Evolutionary conservation across 2,888 invertebrate genomes (phyloP).

Genomic region (Pammene aurita): DNA sequence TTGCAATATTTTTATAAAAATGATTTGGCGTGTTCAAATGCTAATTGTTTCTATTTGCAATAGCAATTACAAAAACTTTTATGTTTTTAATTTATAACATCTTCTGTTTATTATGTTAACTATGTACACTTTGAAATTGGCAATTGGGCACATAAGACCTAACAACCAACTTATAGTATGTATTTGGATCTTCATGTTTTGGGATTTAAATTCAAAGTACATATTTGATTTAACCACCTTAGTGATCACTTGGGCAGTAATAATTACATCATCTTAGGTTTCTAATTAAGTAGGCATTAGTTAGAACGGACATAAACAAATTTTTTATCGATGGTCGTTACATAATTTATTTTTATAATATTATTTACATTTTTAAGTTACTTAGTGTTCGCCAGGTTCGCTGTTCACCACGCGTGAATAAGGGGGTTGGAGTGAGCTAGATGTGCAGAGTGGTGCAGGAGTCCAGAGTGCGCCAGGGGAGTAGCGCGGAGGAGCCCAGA

Average conservation of each 20-base stretch:
- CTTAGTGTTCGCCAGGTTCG: constrained; percentile 67
- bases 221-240: no score
- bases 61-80: no score
- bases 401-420: constrained; percentile 70
- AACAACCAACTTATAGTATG: no score
- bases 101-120: no score
- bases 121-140: no score
- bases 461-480: constrained; percentile 53
- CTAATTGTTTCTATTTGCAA: neutral
- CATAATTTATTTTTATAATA: constrained; percentile 52
- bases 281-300: no score
- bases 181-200: no score
- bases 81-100: no score
- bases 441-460: constrained; percentile 49
- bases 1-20: neutral
- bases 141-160: no score
- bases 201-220: no score
- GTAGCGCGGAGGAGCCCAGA: constrained; percentile 49
- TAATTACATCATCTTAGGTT: no score
- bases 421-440: constrained; percentile 53
- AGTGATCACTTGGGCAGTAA: no score
- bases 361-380: constrained; percentile 49
- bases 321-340: constrained; percentile 13
- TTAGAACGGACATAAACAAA: neutral
- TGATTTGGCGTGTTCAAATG: neutral